These are phyloP conservation scores for Crocallis elinguaria DNA, from an alignment of 2,888 invertebrate species.

Conservation along the genomic window DNA sequence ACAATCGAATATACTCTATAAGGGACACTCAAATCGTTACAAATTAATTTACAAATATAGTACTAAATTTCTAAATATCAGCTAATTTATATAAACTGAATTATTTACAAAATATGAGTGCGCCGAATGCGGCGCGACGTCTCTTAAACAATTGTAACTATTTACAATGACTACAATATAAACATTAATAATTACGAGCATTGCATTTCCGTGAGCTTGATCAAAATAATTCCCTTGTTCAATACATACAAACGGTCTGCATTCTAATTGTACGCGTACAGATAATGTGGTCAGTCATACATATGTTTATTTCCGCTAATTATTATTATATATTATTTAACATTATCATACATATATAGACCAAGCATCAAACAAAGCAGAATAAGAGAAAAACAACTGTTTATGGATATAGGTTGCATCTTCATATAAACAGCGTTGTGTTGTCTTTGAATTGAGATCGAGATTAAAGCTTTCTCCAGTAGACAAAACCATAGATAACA, in stretches of 20 bases:
- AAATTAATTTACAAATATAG: slow-evolving; percentile 81
- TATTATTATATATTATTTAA: slow-evolving; percentile 38
- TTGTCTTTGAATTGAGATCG: too few species aligned
- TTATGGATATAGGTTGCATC: background rate
- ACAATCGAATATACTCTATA: slow-evolving; percentile 71
- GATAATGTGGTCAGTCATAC: slow-evolving; percentile 53
- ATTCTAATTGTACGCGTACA: slow-evolving; percentile 46
- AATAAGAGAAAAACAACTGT: background rate
- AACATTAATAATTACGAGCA: slow-evolving; percentile 76
- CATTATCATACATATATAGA: slow-evolving; percentile 32
- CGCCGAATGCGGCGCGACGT: slow-evolving; percentile 66
- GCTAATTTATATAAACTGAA: slow-evolving; percentile 75
- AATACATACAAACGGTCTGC: slow-evolving; percentile 55
- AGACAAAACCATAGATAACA: too few species aligned
- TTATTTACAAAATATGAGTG: slow-evolving; percentile 81
- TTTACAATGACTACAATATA: slow-evolving; percentile 82
- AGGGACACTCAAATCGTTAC: slow-evolving; percentile 79
- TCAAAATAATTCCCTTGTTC: slow-evolving; percentile 79
- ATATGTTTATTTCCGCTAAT: slow-evolving; percentile 36
- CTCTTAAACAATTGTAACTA: slow-evolving; percentile 77
- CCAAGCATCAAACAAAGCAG: slow-evolving; percentile 10
- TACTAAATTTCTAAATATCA: slow-evolving; percentile 72
- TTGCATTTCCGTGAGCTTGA: slow-evolving; percentile 80
- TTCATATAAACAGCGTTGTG: too few species aligned
- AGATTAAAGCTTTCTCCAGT: too few species aligned